Evolutionary conservation across 2,113 vertebrate genomes (phyloP).

Genomic region (Cephalophus harveyi): DNA sequence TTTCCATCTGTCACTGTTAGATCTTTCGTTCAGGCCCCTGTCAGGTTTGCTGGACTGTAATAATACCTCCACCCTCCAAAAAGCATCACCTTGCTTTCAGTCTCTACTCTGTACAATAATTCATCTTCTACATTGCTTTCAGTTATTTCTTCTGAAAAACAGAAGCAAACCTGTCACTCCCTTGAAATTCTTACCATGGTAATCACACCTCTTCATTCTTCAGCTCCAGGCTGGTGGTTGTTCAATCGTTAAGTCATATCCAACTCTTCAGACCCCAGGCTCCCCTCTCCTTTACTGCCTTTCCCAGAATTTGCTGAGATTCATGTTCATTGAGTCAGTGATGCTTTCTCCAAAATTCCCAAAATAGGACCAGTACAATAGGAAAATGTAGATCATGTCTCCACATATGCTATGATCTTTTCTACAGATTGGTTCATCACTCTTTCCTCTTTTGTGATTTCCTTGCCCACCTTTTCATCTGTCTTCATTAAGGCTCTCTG

Average conservation of each 20-base stretch:
- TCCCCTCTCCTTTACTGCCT: not conserved
- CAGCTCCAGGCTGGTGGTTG: not conserved
- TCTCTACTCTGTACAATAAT: not conserved
- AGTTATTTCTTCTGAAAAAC: not conserved
- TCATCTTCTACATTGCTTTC: not conserved
- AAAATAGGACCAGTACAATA: not conserved
- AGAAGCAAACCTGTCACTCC: not conserved
- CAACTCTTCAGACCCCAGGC: not conserved
- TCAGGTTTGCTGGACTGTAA: not conserved
- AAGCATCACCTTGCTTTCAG: not conserved
- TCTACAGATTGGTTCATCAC: not conserved
- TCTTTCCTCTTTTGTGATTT: not conserved
- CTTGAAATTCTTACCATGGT: not conserved
- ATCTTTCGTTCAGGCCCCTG: not conserved
- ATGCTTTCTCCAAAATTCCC: not conserved
- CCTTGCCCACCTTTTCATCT: slow-evolving; percentile 4
- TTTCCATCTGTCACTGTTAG: not conserved
- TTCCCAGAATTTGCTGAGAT: not conserved
- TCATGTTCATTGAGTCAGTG: not conserved
- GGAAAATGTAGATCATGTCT: not conserved
- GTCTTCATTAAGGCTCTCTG: not conserved
- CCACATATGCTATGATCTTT: not conserved
- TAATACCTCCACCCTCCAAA: not conserved
- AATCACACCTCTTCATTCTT: not conserved
- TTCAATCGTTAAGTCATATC: not conserved